Conservation (phyloP, 2,113 vertebrate genomes). For the Elachura formosa region DNA sequence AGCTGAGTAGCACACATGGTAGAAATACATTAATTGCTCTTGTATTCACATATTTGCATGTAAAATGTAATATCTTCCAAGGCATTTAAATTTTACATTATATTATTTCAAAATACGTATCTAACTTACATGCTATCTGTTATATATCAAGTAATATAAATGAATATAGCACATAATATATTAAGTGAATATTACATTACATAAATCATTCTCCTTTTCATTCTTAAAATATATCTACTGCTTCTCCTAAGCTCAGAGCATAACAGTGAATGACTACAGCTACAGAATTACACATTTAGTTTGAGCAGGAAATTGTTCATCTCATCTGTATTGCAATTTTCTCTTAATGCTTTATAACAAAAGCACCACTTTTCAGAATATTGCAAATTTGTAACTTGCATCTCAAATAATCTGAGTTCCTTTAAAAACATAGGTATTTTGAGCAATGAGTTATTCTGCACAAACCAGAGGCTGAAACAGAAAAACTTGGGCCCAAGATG, state of each 20-base stretch:
- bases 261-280: background rate
- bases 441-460: background rate
- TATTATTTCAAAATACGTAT: background rate
- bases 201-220: slow-evolving; percentile 26
- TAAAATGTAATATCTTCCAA: background rate
- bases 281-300: background rate
- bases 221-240: background rate
- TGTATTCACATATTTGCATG: background rate
- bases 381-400: background rate
- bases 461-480: background rate
- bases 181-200: background rate
- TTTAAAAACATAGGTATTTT: background rate
- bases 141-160: background rate
- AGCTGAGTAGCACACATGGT: background rate
- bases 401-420: background rate
- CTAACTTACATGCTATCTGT: background rate
- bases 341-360: background rate
- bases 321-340: background rate
- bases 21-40: background rate
- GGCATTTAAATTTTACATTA: background rate
- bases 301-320: background rate
- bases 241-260: background rate
- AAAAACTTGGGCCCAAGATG: background rate
- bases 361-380: background rate
- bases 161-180: no score